Percentiles rank a stretch among this genome's conserved stretches.
phyloP scores from a whole-genome alignment of 92 coral and sea anemone genomes.

The Anthopleura xanthogrammica region DNA sequence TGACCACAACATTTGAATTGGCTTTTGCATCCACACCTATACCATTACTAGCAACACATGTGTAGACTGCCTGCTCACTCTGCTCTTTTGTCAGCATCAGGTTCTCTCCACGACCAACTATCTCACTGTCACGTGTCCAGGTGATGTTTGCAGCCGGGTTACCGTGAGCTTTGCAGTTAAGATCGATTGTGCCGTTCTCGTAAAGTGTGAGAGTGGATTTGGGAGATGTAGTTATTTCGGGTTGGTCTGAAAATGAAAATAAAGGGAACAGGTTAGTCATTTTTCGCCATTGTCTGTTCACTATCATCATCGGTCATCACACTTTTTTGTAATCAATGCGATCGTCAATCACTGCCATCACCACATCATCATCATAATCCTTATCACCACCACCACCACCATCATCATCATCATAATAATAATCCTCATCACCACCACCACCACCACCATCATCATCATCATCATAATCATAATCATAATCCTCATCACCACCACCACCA shows the following conservation, averaged over 20 bases:
- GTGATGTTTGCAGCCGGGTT: slow-evolving; percentile 27
- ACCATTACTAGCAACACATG: background rate
- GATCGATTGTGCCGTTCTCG: slow-evolving; percentile 5
- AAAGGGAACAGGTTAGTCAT: background rate
- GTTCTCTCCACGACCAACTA: background rate
- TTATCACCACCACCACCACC: background rate
- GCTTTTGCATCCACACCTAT: background rate
- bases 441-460: no score
- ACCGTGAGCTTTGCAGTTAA: slow-evolving; percentile 35
- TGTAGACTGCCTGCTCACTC: background rate
- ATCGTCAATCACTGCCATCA: background rate
- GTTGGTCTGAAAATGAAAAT: slow-evolving; percentile 11
- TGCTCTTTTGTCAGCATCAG: slow-evolving; percentile 3
- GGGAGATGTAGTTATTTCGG: background rate
- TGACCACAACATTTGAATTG: background rate
- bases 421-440: no score
- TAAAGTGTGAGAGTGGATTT: background rate
- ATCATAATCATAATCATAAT: no score
- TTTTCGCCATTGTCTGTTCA: background rate
- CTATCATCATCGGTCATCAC: background rate
- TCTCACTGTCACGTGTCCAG: slow-evolving; percentile 19
- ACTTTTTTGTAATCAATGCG: background rate
- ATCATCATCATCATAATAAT: no score
- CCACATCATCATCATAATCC: background rate
- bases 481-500: no score